phyloP scores from a whole-genome alignment of 2,888 invertebrate species.

The Chaitophorus viminalis region DNA sequence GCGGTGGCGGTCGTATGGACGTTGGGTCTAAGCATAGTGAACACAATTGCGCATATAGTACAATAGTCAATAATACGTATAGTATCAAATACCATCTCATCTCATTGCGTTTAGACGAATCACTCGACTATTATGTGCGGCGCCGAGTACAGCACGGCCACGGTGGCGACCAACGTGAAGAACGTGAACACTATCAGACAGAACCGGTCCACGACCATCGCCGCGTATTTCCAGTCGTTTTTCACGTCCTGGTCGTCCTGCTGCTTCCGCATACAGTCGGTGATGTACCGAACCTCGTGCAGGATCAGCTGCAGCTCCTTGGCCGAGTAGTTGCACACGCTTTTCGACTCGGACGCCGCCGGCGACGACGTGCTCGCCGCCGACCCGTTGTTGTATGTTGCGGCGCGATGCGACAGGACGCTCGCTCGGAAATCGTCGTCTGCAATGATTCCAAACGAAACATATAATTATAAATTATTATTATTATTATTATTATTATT shows the following conservation, averaged over 20 bases:
- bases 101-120: too few species aligned
- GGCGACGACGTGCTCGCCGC: slow-evolving; percentile 38
- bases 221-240: slow-evolving; percentile 98
- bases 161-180: slow-evolving; percentile 92
- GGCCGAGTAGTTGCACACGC: slow-evolving; percentile 69
- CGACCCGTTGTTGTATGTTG: slow-evolving; percentile 10
- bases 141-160: slow-evolving; percentile 89
- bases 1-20: neutral
- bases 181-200: slow-evolving; percentile 95
- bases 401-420: slow-evolving; percentile 36
- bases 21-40: slow-evolving; percentile 29
- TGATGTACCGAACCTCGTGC: slow-evolving; percentile 93
- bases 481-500: too few species aligned
- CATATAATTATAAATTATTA: too few species aligned
- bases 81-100: too few species aligned
- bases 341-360: slow-evolving; percentile 32
- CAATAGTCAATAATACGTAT: too few species aligned
- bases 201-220: slow-evolving; percentile 97
- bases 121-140: slow-evolving; percentile 96
- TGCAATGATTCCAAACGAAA: too few species aligned
- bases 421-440: slow-evolving; percentile 58
- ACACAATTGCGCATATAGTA: too few species aligned
- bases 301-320: slow-evolving; percentile 88
- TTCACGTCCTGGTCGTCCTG: slow-evolving; percentile 93
- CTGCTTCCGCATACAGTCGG: slow-evolving; percentile 91